These are phyloP conservation scores for Misgurnus anguillicaudatus DNA, from an alignment of 2,113 vertebrate genomes.

Conservation along the genomic window DNA sequence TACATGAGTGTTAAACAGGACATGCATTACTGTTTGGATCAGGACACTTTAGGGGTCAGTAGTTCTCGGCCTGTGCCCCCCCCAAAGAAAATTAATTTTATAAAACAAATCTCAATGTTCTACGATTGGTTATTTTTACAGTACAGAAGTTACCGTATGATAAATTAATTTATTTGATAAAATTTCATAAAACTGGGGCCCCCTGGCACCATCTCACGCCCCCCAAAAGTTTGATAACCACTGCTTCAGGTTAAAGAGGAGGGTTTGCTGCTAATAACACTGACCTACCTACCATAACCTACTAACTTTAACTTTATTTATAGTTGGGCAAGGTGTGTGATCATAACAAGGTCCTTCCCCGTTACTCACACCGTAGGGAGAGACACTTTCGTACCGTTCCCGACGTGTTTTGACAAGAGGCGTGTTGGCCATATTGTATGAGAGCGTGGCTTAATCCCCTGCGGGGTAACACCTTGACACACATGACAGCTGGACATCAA, in stretches of 20 bases:
- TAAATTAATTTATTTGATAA: no score
- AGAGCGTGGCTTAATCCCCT: constrained; percentile 26
- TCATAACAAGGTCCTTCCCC: background rate
- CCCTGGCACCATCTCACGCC: no score
- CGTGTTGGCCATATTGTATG: constrained; percentile 33
- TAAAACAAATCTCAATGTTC: no score
- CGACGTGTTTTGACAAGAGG: constrained; percentile 25
- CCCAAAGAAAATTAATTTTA: no score
- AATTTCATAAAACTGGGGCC: no score
- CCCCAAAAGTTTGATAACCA: no score
- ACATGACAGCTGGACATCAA: constrained; percentile 44
- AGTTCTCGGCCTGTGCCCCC: no score
- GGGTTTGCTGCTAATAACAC: background rate
- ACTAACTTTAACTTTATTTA: no score
- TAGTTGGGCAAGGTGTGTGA: background rate
- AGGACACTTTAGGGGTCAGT: constrained; percentile 5
- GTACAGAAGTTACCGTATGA: no score
- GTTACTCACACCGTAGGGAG: constrained; percentile 3
- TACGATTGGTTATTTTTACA: no score
- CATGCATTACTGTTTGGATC: constrained; percentile 40
- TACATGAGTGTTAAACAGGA: constrained; percentile 57
- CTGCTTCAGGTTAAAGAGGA: background rate
- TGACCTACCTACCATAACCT: no score
- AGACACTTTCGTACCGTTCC: background rate
- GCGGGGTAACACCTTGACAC: constrained; percentile 48